Conservation (phyloP, 2,113 vertebrate genomes). For the Dolichallabes microphthalmus region DNA sequence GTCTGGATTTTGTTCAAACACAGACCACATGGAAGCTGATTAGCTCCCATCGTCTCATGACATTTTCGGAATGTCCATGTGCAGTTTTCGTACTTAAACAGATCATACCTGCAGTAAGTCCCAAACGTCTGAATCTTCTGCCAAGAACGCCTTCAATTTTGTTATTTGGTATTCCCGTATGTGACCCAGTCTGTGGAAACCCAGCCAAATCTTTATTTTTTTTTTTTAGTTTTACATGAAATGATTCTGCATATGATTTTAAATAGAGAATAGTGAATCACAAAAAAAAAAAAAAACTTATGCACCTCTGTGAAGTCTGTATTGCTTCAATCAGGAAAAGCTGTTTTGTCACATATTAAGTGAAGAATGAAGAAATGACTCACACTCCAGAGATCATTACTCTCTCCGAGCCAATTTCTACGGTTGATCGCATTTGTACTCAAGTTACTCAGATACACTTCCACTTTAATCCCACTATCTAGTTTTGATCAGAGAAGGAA, state of each 20-base stretch:
- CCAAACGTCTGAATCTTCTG: not conserved
- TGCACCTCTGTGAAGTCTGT: not conserved
- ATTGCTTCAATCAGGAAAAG: not conserved
- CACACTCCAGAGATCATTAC: not conserved
- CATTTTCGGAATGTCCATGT: not conserved
- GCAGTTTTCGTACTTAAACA: not conserved
- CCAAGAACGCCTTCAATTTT: not conserved
- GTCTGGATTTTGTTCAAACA: not conserved
- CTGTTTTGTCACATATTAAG: not conserved
- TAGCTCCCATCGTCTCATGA: not conserved
- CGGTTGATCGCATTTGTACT: not conserved
- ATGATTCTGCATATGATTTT: too few species aligned
- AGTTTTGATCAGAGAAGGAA: not conserved
- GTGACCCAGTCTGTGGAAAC: too few species aligned
- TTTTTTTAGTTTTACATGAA: too few species aligned
- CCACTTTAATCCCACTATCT: not conserved
- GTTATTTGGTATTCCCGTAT: not conserved
- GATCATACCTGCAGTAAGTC: not conserved
- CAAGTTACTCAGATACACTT: too few species aligned
- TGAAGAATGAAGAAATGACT: not conserved
- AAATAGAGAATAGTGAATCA: too few species aligned
- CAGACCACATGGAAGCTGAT: not conserved
- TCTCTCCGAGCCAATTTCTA: not conserved
- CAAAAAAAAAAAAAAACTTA: not conserved
- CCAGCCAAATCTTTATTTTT: too few species aligned